Base-by-base conservation (phyloP, 2,888 invertebrate genomes). In the Pristionchus japonicus region DNA sequence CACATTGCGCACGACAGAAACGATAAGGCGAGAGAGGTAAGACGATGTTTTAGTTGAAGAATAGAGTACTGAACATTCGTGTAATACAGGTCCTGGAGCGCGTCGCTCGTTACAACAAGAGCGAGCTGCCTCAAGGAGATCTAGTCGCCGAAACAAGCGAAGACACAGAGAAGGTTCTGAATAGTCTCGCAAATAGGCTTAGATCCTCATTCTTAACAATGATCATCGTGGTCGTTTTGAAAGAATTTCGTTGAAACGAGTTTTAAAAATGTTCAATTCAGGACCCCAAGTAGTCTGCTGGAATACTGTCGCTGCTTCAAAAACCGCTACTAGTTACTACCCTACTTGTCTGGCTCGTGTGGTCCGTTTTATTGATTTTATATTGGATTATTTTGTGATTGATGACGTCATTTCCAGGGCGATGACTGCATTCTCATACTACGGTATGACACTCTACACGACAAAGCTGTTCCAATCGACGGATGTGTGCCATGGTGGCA, bases 361-460 rank as follows among this genome's bases (percentile, higher is more conserved):
- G 98, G 98, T 97, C 95, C 94, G 95, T 88, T n/a, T 9, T 11
- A 43, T 43, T 43, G 43, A 43, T 11, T 43, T 43, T 43, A 11
- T 43, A 43, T 43, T 43, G 43, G 43, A 43, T 43, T 43, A 43
- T 43, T 43, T 9, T 43, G 43, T 11, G 11, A 43, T 9, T 11
- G 11, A 43, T 43, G 43, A 43, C 11, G 43, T 43, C 11, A 43
- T 9, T 43, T 9, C 11, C 43, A 86, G 70, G 84, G 57, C 57
- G 43, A 47, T 88, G 0, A 97, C 97, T 95, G 97, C 98, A 0
- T 98, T 98, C 95, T 97, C 97, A 94, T 98, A 98, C 95, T 98
- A 98, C 94, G 98, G 98, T 0, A 96, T 98, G 40, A 97, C 98
- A 17, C 95, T 98, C 88, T 97, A 98, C 97, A 97, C 98, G 1